These are phyloP conservation scores for Alfaro cultratus DNA, from an alignment of 2,797 vertebrate genomes.

Conservation along the genomic window DNA sequence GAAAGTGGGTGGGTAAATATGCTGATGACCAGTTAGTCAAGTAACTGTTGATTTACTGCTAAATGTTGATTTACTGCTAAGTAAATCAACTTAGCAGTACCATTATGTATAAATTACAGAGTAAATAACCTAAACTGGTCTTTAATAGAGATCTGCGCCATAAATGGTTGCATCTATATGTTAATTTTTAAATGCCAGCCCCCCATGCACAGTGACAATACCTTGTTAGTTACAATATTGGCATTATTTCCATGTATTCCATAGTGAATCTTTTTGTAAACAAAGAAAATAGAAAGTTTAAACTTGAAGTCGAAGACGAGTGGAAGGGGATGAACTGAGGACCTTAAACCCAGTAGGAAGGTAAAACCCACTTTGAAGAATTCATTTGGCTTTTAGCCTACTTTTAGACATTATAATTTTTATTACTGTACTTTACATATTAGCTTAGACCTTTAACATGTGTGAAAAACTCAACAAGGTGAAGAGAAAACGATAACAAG, in stretches of 20 bases:
- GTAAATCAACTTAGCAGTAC: too few species aligned
- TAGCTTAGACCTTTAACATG: not conserved
- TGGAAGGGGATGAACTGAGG: not conserved
- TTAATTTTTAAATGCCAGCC: not conserved
- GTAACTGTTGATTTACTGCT: too few species aligned
- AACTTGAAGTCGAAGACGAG: not conserved
- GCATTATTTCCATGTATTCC: not conserved
- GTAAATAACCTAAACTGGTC: not conserved
- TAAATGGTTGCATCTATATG: too few species aligned
- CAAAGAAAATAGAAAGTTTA: not conserved
- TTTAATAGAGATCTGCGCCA: not conserved
- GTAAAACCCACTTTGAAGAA: too few species aligned
- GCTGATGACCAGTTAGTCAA: too few species aligned
- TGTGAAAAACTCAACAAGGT: not conserved
- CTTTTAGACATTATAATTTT: too few species aligned
- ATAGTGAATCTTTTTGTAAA: not conserved
- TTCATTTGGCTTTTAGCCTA: too few species aligned
- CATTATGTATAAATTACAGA: not conserved
- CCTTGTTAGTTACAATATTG: not conserved
- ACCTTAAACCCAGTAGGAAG: not conserved
- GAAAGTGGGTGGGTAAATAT: too few species aligned
- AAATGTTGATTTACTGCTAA: too few species aligned
- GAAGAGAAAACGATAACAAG: not conserved
- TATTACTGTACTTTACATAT: not conserved
- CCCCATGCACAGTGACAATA: not conserved